Percentiles rank a stretch among this genome's conserved stretches.
phyloP scores from a whole-genome alignment of 2,888 invertebrate genomes.

The Sphecodes monilicornis region DNA sequence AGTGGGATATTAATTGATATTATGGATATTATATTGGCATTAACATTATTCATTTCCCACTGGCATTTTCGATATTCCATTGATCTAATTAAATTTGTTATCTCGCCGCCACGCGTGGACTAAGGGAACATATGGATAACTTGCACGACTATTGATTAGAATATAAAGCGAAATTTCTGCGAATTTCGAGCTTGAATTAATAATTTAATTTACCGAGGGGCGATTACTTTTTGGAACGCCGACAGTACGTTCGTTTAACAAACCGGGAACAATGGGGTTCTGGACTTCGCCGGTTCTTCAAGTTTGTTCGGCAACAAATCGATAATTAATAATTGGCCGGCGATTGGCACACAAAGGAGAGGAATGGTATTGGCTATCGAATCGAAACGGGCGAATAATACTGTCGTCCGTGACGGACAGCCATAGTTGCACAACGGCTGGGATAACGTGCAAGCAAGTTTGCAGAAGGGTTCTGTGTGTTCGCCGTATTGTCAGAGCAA shows the following conservation, averaged over 20 bases:
- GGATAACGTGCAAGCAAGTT: conserved; percentile 55
- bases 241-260: not conserved
- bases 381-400: conserved; percentile 42
- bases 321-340: conserved; percentile 28
- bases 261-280: not conserved
- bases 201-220: not conserved
- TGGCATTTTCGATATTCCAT: too few species aligned
- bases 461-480: conserved; percentile 53
- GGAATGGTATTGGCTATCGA: conserved; percentile 20
- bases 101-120: too few species aligned
- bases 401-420: conserved; percentile 59
- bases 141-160: not conserved
- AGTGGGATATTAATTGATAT: too few species aligned
- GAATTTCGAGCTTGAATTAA: not conserved
- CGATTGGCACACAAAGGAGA: conserved; percentile 20
- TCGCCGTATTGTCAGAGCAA: conserved; percentile 60
- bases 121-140: too few species aligned
- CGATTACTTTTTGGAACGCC: not conserved
- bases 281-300: not conserved
- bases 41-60: too few species aligned
- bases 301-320: conserved; percentile 12
- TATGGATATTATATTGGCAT: too few species aligned
- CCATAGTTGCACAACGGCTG: conserved; percentile 30
- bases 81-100: too few species aligned
- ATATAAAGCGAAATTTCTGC: not conserved